Evolutionary conservation across 2,797 vertebrate genomes (phyloP), one percentile per base, ranked within the genome.

Genomic region (Meda fulgida): DNA sequence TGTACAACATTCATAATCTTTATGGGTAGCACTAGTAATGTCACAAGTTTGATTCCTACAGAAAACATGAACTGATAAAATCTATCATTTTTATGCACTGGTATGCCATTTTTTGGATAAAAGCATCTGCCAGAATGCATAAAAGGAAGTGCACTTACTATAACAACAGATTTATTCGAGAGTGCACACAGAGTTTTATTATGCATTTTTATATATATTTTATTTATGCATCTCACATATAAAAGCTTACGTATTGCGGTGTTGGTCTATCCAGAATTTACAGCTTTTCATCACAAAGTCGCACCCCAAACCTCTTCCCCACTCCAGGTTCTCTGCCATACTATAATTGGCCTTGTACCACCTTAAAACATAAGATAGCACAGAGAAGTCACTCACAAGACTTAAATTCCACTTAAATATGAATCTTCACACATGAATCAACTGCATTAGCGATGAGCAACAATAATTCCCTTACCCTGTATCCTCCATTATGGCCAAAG

Each of bases 331-430:
- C 93, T 99, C 96, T 4, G 98, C 97, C 96, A 98, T 95, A 94
- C 97, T 99, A 92, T 99, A 99, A 93, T 99, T 97, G 36, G 97
- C 98, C 72, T 95, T 93, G 92, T 99, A 99, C 98, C 98, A 99
- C 81, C 97, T 97, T 97, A 91, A 81, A 71, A 58, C n/a, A 77
- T 13, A 75, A 55, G 23, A 78, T 8, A 67, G 10, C 34, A 65
- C 5, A 58, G 26, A 70, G 9, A 7, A 58, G 1, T 43, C 34
- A 73, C n/a, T 80, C 18, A 78, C 26, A 76, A 53, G 26, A 51
- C 5, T 81, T 58, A 23, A 55, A 55, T 26, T 16, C 14, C 60
- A 65, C 14, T 65, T 71, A 21, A 70, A 82, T 6, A 8, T 78
- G 40, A 40, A 29, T 7, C 9, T 46, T 2, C 6, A 66, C 38